phyloP scores from a whole-genome alignment of 37 sponge, comb jelly and placozoan genomes.

The Halichondria panicea region DNA sequence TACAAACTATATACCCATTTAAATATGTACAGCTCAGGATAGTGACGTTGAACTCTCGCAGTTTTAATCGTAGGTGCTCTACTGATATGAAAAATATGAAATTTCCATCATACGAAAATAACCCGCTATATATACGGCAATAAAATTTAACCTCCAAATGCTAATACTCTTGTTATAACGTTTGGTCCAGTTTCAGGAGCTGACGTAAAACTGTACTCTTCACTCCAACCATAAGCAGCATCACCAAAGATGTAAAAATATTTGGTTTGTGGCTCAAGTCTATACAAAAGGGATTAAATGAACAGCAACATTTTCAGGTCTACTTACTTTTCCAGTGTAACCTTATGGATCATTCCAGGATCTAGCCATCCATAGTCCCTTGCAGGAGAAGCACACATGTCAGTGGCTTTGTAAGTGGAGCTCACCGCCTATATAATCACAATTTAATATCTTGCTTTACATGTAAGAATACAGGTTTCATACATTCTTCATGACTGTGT shows the following conservation, averaged over 20 bases:
- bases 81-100: too few species aligned
- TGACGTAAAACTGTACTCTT: constrained; percentile 33
- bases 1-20: too few species aligned
- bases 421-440: constrained; percentile 31
- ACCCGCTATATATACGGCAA: neutral
- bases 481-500: constrained; percentile 13
- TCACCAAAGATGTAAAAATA: constrained; percentile 67
- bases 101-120: too few species aligned
- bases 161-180: neutral
- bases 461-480: too few species aligned
- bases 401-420: constrained; percentile 60
- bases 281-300: too few species aligned
- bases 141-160: neutral
- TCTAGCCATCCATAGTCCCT: constrained; percentile 67
- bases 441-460: neutral
- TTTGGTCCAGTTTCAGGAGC: neutral
- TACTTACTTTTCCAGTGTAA: constrained; percentile 27
- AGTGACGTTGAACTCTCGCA: too few species aligned
- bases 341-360: constrained; percentile 62
- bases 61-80: too few species aligned
- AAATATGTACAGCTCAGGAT: too few species aligned
- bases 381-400: constrained; percentile 81
- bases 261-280: constrained; percentile 40
- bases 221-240: constrained; percentile 55
- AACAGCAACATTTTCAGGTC: too few species aligned